phyloP scores from a whole-genome alignment of 2,113 vertebrate genomes.

The Orientallactaga bullata region DNA sequence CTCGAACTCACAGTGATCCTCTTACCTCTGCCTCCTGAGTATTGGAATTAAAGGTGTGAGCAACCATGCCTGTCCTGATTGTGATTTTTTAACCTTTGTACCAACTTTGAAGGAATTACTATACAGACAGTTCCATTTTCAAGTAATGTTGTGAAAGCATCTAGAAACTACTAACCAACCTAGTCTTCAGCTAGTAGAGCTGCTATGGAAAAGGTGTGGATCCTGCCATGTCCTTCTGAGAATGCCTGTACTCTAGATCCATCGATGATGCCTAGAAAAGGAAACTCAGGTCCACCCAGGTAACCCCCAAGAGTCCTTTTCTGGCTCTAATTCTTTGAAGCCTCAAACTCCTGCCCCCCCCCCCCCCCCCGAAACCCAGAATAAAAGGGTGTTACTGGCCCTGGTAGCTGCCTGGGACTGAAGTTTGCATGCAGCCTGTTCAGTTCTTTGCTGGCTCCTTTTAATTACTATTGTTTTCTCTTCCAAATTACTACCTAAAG shows the following conservation, averaged over 20 bases:
- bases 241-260: background rate
- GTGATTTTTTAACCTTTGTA: background rate
- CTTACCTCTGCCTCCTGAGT: too few relatives aligned
- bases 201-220: background rate
- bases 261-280: background rate
- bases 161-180: background rate
- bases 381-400: background rate
- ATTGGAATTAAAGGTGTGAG: too few relatives aligned
- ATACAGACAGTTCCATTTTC: background rate
- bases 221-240: background rate
- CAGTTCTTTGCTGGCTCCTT: background rate
- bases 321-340: background rate
- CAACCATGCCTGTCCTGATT: too few relatives aligned
- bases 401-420: background rate
- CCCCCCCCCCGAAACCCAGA: conserved; percentile 33
- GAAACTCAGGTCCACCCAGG: background rate
- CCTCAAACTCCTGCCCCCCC: background rate
- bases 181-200: background rate
- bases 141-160: background rate
- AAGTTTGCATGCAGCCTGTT: background rate
- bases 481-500: conserved; percentile 49
- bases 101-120: background rate
- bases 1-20: too few relatives aligned
- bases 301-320: background rate
- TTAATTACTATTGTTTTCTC: conserved; percentile 48